phyloP scores from a whole-genome alignment of 2,113 vertebrate species.

The Felis chaus region DNA sequence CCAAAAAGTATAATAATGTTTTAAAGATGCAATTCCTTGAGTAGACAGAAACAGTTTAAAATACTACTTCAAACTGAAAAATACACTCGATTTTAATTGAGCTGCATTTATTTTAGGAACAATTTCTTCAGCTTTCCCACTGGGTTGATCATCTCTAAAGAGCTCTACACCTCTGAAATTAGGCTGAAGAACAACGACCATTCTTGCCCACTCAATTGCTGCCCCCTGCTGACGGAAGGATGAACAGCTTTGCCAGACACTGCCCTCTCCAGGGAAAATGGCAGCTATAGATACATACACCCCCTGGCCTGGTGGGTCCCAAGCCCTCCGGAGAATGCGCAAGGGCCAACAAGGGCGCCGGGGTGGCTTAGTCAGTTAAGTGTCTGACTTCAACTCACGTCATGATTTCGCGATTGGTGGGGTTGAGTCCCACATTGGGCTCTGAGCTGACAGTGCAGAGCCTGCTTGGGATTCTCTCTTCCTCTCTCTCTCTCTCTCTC shows the following conservation, averaged over 20 bases:
- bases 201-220: not conserved
- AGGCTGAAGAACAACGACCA: not conserved
- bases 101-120: not conserved
- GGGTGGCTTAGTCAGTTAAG: no score
- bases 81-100: slow-evolving; percentile 4
- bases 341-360: not conserved
- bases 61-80: not conserved
- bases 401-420: no score
- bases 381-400: no score
- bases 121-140: not conserved
- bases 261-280: not conserved
- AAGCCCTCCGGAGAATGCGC: not conserved
- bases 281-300: not conserved
- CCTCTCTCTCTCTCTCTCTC: no score
- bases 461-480: no score
- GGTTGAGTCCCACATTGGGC: no score
- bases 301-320: no score
- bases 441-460: no score
- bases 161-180: not conserved
- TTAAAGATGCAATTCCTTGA: not conserved
- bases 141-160: not conserved
- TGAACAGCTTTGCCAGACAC: not conserved
- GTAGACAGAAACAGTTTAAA: not conserved
- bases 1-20: not conserved
- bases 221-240: slow-evolving; percentile 39